Percentiles rank a stretch among this genome's conserved stretches.
Conservation (phyloP, 2,797 vertebrate species). For the Aplochiton taeniatus region DNA sequence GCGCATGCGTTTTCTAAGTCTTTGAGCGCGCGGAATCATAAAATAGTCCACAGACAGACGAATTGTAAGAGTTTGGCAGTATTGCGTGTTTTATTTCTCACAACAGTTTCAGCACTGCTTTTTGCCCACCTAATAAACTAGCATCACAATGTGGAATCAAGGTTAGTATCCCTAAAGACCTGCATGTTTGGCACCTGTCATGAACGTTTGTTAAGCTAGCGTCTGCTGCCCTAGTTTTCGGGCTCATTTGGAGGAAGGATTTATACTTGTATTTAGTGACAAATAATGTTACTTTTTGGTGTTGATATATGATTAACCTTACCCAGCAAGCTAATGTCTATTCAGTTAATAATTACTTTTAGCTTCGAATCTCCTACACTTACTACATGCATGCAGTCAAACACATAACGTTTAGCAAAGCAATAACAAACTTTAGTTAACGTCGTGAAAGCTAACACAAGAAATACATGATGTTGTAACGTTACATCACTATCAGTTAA, state of each 20-base stretch:
- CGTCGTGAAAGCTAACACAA: too few relatives aligned
- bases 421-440: too few relatives aligned
- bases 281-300: too few relatives aligned
- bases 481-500: too few relatives aligned
- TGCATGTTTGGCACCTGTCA: not conserved
- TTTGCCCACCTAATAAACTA: not conserved
- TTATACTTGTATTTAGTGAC: too few relatives aligned
- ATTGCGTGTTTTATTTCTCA: not conserved
- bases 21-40: slow-evolving; percentile 60
- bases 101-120: not conserved
- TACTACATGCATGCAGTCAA: too few relatives aligned
- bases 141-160: slow-evolving; percentile 77
- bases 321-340: too few relatives aligned
- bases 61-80: not conserved
- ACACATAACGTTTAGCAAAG: too few relatives aligned
- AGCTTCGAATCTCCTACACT: too few relatives aligned
- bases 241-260: not conserved
- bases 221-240: slow-evolving; percentile 4
- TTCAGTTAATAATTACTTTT: too few relatives aligned
- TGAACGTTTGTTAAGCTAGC: not conserved
- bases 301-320: too few relatives aligned
- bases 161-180: slow-evolving; percentile 53
- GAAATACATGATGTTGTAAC: too few relatives aligned
- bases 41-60: not conserved
- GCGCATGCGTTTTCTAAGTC: slow-evolving; percentile 64